Conservation (phyloP, 2,797 vertebrate species). For the Rhadinocentrus ornatus region DNA sequence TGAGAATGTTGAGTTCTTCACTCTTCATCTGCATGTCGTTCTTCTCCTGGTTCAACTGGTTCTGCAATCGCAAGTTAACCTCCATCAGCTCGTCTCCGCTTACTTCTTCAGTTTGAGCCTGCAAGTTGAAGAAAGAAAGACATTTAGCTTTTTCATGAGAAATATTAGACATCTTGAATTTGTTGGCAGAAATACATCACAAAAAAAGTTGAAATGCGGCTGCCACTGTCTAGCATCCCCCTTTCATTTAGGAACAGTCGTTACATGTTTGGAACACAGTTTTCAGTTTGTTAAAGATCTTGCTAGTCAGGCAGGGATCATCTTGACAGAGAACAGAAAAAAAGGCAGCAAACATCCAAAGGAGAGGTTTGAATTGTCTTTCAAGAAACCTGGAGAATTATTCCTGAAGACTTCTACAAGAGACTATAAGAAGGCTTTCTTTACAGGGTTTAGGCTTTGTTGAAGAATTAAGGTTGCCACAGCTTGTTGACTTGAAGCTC, state of each 20-base stretch:
- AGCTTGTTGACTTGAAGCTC: neutral
- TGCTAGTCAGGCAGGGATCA: too few species aligned
- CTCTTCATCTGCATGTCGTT: constrained; percentile 95
- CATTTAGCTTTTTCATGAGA: neutral
- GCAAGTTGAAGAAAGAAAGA: constrained; percentile 9
- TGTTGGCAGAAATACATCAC: neutral
- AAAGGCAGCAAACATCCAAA: neutral
- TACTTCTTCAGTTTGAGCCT: constrained; percentile 91
- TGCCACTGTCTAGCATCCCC: neutral
- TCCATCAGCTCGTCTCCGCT: constrained; percentile 88
- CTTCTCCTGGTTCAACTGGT: constrained; percentile 96
- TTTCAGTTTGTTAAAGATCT: neutral
- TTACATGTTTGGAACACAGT: neutral
- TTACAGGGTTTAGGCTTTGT: neutral
- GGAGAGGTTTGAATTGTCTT: neutral
- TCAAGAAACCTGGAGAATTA: neutral
- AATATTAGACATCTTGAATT: neutral
- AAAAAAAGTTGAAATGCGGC: neutral
- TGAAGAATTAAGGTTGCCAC: neutral
- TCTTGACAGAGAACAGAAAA: too few species aligned
- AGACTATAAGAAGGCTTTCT: neutral
- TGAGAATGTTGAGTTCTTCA: constrained; percentile 98
- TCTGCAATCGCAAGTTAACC: constrained; percentile 90
- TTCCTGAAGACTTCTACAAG: neutral
- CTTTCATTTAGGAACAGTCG: neutral